Evolutionary conservation across 2,888 invertebrate species (phyloP).

Genomic region (Scaptomyza tumidula): DNA sequence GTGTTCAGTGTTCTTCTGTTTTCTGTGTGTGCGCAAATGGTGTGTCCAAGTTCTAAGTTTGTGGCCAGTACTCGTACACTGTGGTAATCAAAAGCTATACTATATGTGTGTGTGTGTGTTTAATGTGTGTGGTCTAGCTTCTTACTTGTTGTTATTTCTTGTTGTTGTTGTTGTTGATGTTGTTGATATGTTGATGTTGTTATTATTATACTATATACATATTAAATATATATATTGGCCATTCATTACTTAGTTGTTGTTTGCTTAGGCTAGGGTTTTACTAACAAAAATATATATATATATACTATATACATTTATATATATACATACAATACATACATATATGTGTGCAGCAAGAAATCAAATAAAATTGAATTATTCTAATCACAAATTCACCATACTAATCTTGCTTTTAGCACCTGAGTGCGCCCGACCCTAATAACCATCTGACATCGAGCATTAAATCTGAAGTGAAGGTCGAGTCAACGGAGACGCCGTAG

Average conservation of each 20-base stretch:
- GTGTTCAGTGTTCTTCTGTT: conserved; percentile 41
- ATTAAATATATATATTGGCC: conserved; percentile 7
- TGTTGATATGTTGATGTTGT: conserved; percentile 43
- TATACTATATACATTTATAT: conserved; percentile 11
- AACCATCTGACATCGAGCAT: conserved; percentile 89
- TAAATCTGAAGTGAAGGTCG: conserved; percentile 90
- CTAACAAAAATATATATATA: conserved; percentile 48
- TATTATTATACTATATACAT: conserved; percentile 19
- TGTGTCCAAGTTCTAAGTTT: conserved; percentile 36
- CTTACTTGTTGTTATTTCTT: conserved; percentile 30
- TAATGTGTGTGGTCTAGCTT: conserved; percentile 52
- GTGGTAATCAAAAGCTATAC: conserved; percentile 43
- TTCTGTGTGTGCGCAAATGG: conserved; percentile 42
- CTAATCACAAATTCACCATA: conserved; percentile 42
- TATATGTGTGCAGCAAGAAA: conserved; percentile 7
- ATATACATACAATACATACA: conserved; percentile 32
- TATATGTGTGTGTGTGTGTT: conserved; percentile 34
- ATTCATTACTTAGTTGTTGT: conserved; percentile 61
- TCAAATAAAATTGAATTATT: conserved; percentile 2
- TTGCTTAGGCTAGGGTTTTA: conserved; percentile 71
- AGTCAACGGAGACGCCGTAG: conserved; percentile 93
- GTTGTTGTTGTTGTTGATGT: conserved; percentile 15
- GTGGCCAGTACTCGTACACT: conserved; percentile 16
- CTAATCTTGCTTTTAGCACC: conserved; percentile 87
- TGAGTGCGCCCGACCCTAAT: conserved; percentile 93